Conservation (phyloP, 2,797 vertebrate species). For the Myripristis jacobus region DNA sequence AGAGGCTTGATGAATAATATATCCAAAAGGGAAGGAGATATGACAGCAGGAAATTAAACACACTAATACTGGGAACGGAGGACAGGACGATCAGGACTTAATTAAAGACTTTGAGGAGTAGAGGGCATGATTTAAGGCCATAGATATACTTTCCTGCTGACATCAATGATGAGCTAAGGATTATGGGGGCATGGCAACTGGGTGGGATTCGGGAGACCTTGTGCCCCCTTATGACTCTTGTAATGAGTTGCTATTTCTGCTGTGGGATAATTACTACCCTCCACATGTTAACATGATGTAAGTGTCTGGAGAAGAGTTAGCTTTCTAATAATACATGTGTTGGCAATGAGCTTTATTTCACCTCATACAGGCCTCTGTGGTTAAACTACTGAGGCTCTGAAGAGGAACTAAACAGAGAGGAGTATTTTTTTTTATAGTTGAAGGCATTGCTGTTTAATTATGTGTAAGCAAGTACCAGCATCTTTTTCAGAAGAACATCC, state of each 20-base stretch:
- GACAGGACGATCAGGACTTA: constrained; percentile 81
- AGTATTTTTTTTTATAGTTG: constrained; percentile 3
- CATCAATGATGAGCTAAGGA: constrained; percentile 73
- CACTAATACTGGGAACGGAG: constrained; percentile 78
- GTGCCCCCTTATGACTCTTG: constrained; percentile 67
- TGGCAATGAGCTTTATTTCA: constrained; percentile 48
- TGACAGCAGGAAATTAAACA: constrained; percentile 86
- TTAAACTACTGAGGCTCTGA: constrained; percentile 32
- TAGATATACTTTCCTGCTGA: constrained; percentile 76
- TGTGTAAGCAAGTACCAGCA: constrained; percentile 34
- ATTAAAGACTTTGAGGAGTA: constrained; percentile 83
- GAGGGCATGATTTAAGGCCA: constrained; percentile 79
- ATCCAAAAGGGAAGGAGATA: constrained; percentile 79
- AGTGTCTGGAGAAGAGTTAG: constrained; percentile 55
- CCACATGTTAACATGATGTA: constrained; percentile 69
- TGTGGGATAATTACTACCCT: constrained; percentile 71
- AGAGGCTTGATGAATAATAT: constrained; percentile 84
- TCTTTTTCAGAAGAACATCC: constrained; percentile 31
- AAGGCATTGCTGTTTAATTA: constrained; percentile 49
- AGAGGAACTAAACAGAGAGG: constrained; percentile 29
- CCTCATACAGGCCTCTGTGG: constrained; percentile 35
- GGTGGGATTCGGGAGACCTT: constrained; percentile 74
- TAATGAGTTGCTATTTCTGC: constrained; percentile 79
- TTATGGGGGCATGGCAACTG: constrained; percentile 69
- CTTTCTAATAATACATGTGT: constrained; percentile 60